Base-by-base conservation (phyloP, 2,113 vertebrate genomes). In the Myrmecophaga tridactyla region DNA sequence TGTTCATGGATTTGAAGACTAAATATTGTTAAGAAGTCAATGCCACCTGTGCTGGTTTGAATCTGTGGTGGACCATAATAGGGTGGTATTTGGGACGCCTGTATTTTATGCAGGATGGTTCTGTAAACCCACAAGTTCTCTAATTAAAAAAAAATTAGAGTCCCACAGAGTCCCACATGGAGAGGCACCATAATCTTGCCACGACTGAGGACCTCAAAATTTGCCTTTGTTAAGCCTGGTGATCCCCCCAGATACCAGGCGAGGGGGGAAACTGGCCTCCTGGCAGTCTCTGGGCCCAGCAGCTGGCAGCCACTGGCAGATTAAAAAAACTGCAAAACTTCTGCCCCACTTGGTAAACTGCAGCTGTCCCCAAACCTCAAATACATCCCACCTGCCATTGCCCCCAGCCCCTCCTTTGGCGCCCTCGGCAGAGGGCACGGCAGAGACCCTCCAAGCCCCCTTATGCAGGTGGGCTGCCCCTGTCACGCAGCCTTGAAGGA, bases 401-500 rank as follows among this genome's bases (percentile, higher is more conserved):
- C 6, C 17, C 18, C 31, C 36, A 25, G 27, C 48, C 34, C 53
- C 36, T 58, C 43, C 69, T 53, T 17, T 53, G 51, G 18, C 51
- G 9, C 51, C 51, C 51, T 53, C 51, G 18, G 51, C 51, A 4
- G 14, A 53, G 51, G 51, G 51, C 51, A 53, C 15, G 9, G 51
- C 13, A 53, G 51, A 53, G 14, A 17, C 51, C 15, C 15, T 6
- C 80, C 58, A 9, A 18, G 27, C 31, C 77, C 41, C 21, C n/a
- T n/a, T n/a, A n/a, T n/a, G n/a, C n/a, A n/a, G n/a, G n/a, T n/a
- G 56, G 56, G 56, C 56, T 58, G 56, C 56, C 46, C 25, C 17
- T 29, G 84, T 87, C 88, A 46, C 34, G 73, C 6, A 39, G 80
- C 84, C 88, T n/a, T 36, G 73, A 89, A 81, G 88, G 85, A 96